Evolutionary conservation across 2,797 vertebrate genomes (phyloP).

Genomic region (Smutsia gigantea): DNA sequence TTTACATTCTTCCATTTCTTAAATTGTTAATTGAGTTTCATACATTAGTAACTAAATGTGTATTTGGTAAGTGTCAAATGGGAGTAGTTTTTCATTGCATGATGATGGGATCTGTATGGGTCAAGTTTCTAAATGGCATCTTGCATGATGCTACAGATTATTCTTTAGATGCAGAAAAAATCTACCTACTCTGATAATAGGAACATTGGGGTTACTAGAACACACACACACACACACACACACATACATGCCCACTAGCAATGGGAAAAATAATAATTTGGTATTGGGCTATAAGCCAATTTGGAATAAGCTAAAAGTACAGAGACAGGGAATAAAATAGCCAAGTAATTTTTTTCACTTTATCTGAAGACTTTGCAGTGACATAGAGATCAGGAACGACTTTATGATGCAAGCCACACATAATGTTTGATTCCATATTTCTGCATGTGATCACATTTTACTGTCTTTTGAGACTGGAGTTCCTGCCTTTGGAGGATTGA

Average conservation of each 20-base stretch:
- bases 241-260: not conserved
- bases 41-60: not conserved
- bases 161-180: not conserved
- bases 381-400: not conserved
- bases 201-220: not conserved
- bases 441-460: not conserved
- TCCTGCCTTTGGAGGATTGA: not conserved
- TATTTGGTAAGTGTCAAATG: not conserved
- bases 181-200: not conserved
- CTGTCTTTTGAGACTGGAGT: not conserved
- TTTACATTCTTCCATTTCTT: not conserved
- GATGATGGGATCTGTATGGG: not conserved
- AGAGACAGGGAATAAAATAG: not conserved
- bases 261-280: not conserved
- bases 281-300: too few species aligned
- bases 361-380: not conserved
- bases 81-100: not conserved
- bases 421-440: not conserved
- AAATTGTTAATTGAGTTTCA: not conserved
- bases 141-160: not conserved
- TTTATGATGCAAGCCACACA: not conserved
- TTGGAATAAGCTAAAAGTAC: not conserved
- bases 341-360: not conserved
- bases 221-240: not conserved
- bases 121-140: not conserved